phyloP scores from a whole-genome alignment of 1,140 invertebrate genomes.

The Heliconius nattereri region DNA sequence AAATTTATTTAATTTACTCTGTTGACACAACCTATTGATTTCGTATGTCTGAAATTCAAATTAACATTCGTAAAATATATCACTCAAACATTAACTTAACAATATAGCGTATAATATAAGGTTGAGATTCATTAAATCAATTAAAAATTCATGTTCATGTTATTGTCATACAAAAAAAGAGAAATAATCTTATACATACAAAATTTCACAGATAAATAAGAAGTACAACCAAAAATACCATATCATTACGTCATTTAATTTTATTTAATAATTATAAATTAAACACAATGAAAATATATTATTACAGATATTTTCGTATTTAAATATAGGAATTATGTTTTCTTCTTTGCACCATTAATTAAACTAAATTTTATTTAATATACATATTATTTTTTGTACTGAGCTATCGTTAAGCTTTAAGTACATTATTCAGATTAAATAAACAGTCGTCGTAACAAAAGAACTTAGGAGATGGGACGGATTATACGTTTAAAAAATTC shows the following conservation, averaged over 20 bases:
- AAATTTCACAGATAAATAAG: neutral
- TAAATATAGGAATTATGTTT: neutral
- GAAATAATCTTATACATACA: neutral
- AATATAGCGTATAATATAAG: neutral
- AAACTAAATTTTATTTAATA: neutral
- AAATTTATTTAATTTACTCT: constrained; percentile 13
- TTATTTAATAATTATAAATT: no score
- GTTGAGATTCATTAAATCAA: constrained; percentile 7
- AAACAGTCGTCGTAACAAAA: neutral
- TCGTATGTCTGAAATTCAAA: neutral
- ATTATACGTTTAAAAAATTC: neutral
- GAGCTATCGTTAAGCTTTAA: neutral
- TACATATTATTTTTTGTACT: neutral
- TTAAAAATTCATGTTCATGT: neutral
- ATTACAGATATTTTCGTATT: neutral
- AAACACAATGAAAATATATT: neutral
- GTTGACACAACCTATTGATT: constrained; percentile 6
- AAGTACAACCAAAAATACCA: neutral
- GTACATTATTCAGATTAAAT: constrained; percentile 3
- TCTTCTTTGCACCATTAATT: neutral
- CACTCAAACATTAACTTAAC: constrained; percentile 4
- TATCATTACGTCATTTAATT: no score
- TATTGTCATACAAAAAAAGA: neutral
- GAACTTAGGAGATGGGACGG: neutral
- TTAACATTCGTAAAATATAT: constrained; percentile 11